A percentile compares a stretch with the other conserved stretches of the same genome.
These are phyloP conservation scores for Xyliphius kryptos DNA, from an alignment of 2,113 vertebrate genomes.

Conservation along the genomic window DNA sequence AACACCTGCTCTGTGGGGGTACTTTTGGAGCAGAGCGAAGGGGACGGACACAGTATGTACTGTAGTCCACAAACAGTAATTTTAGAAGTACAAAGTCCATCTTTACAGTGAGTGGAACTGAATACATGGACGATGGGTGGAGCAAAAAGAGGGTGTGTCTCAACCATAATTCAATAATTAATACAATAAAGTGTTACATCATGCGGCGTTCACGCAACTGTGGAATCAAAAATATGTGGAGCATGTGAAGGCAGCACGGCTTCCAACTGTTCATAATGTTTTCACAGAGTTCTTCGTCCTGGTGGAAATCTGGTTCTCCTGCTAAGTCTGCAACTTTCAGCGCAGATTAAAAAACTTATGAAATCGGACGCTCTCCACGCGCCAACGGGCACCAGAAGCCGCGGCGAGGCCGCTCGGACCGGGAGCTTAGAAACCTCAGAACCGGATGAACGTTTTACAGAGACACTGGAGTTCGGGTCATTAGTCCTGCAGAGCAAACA, in stretches of 20 bases:
- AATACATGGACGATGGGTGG: no score
- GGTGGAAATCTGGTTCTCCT: slow-evolving; percentile 74
- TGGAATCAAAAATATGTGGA: no score
- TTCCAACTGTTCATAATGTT: background rate
- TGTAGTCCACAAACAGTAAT: no score
- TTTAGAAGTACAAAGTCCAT: no score
- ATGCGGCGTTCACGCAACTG: background rate
- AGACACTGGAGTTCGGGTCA: slow-evolving; percentile 48
- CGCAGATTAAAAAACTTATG: slow-evolving; percentile 51
- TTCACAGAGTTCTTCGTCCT: slow-evolving; percentile 69
- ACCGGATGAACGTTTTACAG: background rate
- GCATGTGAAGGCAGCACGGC: no score
- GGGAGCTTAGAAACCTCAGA: background rate
- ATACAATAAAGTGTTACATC: background rate
- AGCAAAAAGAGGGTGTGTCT: no score
- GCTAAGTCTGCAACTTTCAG: slow-evolving; percentile 71
- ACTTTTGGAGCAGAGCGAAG: no score
- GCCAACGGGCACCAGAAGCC: slow-evolving; percentile 6
- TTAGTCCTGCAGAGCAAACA: slow-evolving; percentile 60
- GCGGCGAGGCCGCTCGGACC: background rate
- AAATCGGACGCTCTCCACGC: slow-evolving; percentile 14
- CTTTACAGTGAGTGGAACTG: no score
- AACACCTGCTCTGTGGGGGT: no score
- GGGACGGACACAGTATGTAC: no score
- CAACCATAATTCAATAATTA: no score